Evolutionary conservation across 1,140 invertebrate genomes (phyloP).

Genomic region (Pachypeltis micranthus): DNA sequence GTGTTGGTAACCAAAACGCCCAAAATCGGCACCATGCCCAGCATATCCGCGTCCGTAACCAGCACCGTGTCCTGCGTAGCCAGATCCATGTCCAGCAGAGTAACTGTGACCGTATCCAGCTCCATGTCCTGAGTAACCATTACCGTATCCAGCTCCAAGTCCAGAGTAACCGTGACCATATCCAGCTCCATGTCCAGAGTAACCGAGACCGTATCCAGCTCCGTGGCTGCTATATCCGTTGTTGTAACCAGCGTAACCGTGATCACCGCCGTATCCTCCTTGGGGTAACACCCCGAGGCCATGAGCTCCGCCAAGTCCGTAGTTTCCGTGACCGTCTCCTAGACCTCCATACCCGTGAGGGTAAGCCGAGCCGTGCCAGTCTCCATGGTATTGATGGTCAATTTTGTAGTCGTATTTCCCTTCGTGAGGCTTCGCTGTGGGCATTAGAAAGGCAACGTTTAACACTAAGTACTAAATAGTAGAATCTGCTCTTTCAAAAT

Average conservation of each 20-base stretch:
- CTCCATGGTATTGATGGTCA: slow-evolving; percentile 11
- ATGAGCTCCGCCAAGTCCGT: slow-evolving; percentile 15
- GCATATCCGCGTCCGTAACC: no score
- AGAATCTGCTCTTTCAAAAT: no score
- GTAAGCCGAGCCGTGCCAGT: slow-evolving; percentile 4
- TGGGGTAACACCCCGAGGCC: neutral
- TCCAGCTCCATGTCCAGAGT: neutral
- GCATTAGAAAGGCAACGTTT: no score
- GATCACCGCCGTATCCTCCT: slow-evolving; percentile 7
- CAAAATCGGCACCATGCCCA: no score
- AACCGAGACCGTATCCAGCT: slow-evolving; percentile 1
- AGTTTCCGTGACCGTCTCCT: slow-evolving; percentile 16
- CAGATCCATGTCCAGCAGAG: no score
- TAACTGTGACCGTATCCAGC: no score
- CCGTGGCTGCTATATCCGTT: neutral
- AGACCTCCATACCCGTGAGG: slow-evolving; percentile 18
- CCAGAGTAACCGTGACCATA: neutral
- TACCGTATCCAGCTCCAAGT: neutral
- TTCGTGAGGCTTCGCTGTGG: slow-evolving; percentile 14
- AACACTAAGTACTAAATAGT: no score
- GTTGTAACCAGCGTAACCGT: neutral
- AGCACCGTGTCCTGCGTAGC: no score
- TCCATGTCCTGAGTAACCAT: no score
- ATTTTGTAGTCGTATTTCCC: slow-evolving; percentile 15
- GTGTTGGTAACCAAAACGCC: no score